Evolutionary conservation across 1,140 invertebrate species (phyloP), one percentile per base, ranked within the genome.

Genomic region (Drosophila willistoni): DNA sequence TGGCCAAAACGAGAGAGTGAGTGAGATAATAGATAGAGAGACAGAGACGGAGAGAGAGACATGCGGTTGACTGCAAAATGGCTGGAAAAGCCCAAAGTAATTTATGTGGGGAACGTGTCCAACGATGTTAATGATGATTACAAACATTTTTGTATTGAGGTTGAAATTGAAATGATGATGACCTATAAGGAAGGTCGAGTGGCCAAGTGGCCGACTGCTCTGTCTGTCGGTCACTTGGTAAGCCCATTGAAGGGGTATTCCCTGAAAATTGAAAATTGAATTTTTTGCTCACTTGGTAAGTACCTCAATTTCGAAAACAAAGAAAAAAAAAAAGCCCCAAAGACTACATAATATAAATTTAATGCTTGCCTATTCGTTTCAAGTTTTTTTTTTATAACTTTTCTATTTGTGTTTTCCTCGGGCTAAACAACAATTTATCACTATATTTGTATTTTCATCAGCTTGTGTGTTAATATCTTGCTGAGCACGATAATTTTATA

Each of bases 161-260:
- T 62, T 64, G 42, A 44, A 34, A 25, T 60, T 69, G 7, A 76
- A 69, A 54, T 67, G 69, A 56, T 64, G 54, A 69, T 66, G 73
- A 81, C 68, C 65, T 22, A 22, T 5, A 54, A n/a, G 7, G 47
- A 70, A 57, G 73, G 72, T 76, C 44, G 44, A 51, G 44, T 51
- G 44, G 44, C 13, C 14, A 17, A 17, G 17, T 51, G 44, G 44
- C 9, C 13, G 42, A 7, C 7, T n/a, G 42, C n/a, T 44, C 42
- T 0, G 14, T 47, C 14, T 9, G 42, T 47, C 14, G 14, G 44
- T 22, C 44, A 22, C 1, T 22, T 42, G 59, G 42, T 42, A 44
- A 13, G 10, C 7, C 47, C n/a, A n/a, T 17, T 44, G 14, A 51
- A 10, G 44, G 10, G 36, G 12, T 14, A 29, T 42, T 71, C 33